These are phyloP conservation scores for Ladona fulva DNA, from an alignment of 1,140 invertebrate genomes.

Conservation along the genomic window DNA sequence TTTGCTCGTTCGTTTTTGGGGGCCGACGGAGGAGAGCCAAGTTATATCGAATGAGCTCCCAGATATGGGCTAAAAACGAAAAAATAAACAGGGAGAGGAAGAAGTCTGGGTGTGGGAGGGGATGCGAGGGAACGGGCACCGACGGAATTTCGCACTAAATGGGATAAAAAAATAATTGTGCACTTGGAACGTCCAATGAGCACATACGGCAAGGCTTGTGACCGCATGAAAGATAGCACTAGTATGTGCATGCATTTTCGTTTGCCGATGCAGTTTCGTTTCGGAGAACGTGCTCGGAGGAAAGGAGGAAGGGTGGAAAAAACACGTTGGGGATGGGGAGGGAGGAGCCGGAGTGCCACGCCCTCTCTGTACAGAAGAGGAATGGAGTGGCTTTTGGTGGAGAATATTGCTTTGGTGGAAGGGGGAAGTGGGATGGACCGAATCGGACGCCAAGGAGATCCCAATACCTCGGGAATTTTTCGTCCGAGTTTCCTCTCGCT, in stretches of 20 bases:
- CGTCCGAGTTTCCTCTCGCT: no score
- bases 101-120: not conserved
- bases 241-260: not conserved
- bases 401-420: not conserved
- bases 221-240: slow-evolving; percentile 4
- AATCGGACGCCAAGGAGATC: not conserved
- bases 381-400: not conserved
- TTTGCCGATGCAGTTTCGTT: not conserved
- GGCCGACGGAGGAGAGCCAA: not conserved
- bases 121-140: not conserved
- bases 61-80: not conserved
- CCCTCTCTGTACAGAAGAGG: no score
- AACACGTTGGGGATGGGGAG: not conserved
- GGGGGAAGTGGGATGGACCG: not conserved
- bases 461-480: no score
- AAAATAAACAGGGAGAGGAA: not conserved
- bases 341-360: not conserved
- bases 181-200: not conserved
- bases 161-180: not conserved
- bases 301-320: not conserved
- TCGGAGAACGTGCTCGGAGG: not conserved
- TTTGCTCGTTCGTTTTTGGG: not conserved
- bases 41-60: not conserved
- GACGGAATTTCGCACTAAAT: not conserved
- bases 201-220: not conserved